phyloP scores from a whole-genome alignment of 2,888 invertebrate genomes.

The Gastrophysa polygoni region DNA sequence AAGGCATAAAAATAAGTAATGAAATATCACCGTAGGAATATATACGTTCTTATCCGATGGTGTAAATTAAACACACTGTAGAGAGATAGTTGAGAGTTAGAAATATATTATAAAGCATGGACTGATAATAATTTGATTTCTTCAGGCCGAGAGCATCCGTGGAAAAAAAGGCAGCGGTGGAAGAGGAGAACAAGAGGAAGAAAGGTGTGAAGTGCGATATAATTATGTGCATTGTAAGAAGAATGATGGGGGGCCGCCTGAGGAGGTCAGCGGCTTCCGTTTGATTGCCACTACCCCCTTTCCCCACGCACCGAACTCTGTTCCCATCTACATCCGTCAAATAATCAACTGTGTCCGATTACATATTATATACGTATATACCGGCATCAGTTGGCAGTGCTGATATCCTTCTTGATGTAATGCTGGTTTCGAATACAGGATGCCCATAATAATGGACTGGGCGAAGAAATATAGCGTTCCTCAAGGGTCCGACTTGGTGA shows the following conservation, averaged over 20 bases:
- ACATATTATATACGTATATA: too few relatives aligned
- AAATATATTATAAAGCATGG: too few relatives aligned
- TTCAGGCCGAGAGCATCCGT: neutral
- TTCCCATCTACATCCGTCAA: slow-evolving; percentile 40
- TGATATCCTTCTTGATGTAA: neutral
- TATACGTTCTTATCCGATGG: too few relatives aligned
- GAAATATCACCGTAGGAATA: too few relatives aligned
- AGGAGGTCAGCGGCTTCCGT: slow-evolving; percentile 56
- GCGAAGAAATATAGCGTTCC: neutral
- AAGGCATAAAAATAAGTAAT: too few relatives aligned
- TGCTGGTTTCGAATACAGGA: neutral
- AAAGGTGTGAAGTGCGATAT: slow-evolving; percentile 56
- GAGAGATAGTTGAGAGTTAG: too few relatives aligned
- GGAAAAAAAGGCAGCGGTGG: neutral
- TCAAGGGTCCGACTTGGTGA: neutral
- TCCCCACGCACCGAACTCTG: neutral
- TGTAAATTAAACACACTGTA: too few relatives aligned
- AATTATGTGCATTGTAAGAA: slow-evolving; percentile 58
- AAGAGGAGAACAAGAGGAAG: slow-evolving; percentile 21
- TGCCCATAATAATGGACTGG: neutral
- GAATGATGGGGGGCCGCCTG: slow-evolving; percentile 54
- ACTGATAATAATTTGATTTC: too few relatives aligned
- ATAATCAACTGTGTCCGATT: slow-evolving; percentile 53
- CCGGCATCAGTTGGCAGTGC: neutral
- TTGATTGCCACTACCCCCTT: slow-evolving; percentile 50